A percentile compares a stretch with the other conserved stretches of the same genome.
Evolutionary conservation across 1,140 invertebrate genomes (phyloP).

Genomic region (Meteorus sp.): DNA sequence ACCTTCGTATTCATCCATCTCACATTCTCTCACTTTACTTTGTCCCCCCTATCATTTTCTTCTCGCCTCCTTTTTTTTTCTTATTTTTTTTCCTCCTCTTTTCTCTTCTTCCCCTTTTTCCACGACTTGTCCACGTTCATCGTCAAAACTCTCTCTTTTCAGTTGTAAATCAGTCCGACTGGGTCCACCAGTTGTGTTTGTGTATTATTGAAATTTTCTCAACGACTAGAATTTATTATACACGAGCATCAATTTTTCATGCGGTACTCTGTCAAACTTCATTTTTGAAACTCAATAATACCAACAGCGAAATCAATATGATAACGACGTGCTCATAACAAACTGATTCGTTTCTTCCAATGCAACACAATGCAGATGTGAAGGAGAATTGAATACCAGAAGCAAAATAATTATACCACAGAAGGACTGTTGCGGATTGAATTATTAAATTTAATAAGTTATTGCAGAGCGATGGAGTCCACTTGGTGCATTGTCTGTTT

Average conservation of each 20-base stretch:
- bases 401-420: no score
- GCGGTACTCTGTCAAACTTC: no score
- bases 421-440: no score
- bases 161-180: background rate
- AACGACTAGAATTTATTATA: background rate
- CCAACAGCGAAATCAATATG: no score
- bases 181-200: background rate
- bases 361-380: no score
- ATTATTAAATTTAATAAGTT: no score
- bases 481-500: background rate
- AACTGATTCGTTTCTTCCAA: no score
- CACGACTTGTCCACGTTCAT: background rate
- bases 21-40: background rate
- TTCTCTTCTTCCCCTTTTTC: background rate
- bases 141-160: background rate
- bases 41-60: background rate
- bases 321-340: no score
- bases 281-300: no score
- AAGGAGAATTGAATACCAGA: no score
- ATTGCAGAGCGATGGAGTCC: no score
- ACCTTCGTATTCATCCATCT: background rate
- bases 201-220: background rate
- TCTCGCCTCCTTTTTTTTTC: background rate
- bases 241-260: background rate
- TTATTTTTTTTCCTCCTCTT: background rate